Evolutionary conservation across 2,888 invertebrate species (phyloP).

Genomic region (Boloria euphrosyne): DNA sequence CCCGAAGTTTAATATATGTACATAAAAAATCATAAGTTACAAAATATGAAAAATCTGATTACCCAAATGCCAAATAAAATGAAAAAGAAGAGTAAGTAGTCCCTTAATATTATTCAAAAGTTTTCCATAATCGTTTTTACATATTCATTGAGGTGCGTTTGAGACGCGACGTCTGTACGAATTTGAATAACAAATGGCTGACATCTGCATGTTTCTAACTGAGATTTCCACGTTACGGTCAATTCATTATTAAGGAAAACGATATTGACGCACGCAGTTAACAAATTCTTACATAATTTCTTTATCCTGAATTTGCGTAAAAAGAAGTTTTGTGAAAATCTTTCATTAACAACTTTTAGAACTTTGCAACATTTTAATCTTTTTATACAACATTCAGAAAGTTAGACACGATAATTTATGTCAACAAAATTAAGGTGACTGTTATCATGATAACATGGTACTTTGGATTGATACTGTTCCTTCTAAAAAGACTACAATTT

Average conservation of each 20-base stretch:
- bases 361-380: slow-evolving; percentile 33
- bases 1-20: no score
- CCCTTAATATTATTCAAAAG: slow-evolving; percentile 59
- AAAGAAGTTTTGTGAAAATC: not conserved
- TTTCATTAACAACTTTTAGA: slow-evolving; percentile 10
- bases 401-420: slow-evolving; percentile 45
- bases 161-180: slow-evolving; percentile 67
- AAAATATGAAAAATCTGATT: slow-evolving; percentile 18
- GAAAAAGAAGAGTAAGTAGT: slow-evolving; percentile 34
- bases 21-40: no score
- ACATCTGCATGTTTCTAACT: slow-evolving; percentile 71
- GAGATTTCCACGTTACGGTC: slow-evolving; percentile 57
- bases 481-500: no score
- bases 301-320: not conserved
- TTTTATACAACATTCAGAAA: slow-evolving; percentile 41
- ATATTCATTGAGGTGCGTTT: slow-evolving; percentile 78
- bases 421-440: slow-evolving; percentile 36
- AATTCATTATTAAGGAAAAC: slow-evolving; percentile 54
- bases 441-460: not conserved
- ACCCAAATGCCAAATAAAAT: slow-evolving; percentile 28
- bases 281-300: slow-evolving; percentile 3
- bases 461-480: no score
- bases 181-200: slow-evolving; percentile 80
- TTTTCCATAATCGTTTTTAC: slow-evolving; percentile 79
- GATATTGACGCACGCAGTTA: slow-evolving; percentile 23